Percentiles rank a stretch among this genome's conserved stretches.
These are phyloP conservation scores for Calvadosia cruxmelitensis DNA, from an alignment of 30 jellyfish, hydroid and myxozoan species.

Conservation along the genomic window DNA sequence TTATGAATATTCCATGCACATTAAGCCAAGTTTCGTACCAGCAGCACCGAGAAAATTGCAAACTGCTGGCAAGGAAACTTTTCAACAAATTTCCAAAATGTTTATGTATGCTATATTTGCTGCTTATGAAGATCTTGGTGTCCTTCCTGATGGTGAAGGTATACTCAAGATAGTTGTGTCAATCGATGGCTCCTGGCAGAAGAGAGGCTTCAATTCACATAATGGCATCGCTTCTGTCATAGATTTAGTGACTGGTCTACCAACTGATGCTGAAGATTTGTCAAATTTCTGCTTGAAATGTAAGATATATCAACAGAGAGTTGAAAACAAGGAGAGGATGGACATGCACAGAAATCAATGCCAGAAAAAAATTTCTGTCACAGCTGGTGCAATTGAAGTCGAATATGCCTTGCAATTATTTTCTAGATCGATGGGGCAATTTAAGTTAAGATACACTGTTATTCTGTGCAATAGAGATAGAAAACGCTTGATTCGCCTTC, in stretches of 20 bases:
- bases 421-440: slow-evolving; percentile 2
- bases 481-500: slow-evolving; percentile 21
- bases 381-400: slow-evolving; percentile 19
- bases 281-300: slow-evolving; percentile 21
- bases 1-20: slow-evolving; percentile 24
- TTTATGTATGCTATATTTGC: background rate
- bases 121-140: slow-evolving; percentile 4
- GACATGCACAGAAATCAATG: slow-evolving; percentile 8
- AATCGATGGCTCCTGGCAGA: slow-evolving; percentile 32
- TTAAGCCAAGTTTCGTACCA: slow-evolving; percentile 14
- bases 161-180: slow-evolving; percentile 17
- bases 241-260: slow-evolving; percentile 35
- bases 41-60: background rate
- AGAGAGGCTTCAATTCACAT: slow-evolving; percentile 37
- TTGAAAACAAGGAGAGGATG: slow-evolving; percentile 3
- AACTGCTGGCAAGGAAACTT: background rate
- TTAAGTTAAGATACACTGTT: slow-evolving; percentile 20
- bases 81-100: background rate
- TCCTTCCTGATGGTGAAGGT: slow-evolving; percentile 8
- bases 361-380: slow-evolving; percentile 10
- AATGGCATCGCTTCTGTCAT: slow-evolving; percentile 42
- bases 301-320: background rate
- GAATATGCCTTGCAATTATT: slow-evolving; percentile 21
- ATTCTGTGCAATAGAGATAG: slow-evolving; percentile 29
- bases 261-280: slow-evolving; percentile 17